Base-by-base conservation (phyloP, 2,113 vertebrate species). In the Symphodus melops region DNA sequence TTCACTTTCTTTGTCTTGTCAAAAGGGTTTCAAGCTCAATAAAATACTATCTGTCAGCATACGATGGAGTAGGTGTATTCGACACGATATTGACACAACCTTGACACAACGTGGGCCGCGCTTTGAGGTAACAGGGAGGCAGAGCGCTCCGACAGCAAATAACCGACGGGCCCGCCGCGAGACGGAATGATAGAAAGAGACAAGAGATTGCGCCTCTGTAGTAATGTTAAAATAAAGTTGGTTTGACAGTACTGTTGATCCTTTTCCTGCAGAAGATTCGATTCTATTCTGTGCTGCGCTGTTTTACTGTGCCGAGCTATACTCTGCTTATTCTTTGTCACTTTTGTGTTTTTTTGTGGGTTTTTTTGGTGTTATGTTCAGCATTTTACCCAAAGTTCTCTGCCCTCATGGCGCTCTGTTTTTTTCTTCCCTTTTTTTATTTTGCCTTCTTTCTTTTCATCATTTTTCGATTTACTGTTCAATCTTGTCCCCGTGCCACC, bases 191-290 rank as follows among this genome's bases (percentile, higher is more conserved):
- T 60, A 28, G 63, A 68, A 49, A 60, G 51, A 81, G 79, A 83
- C 84, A 54, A 57, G 66, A 74, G 77, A 82, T 79, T 65, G 69
- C 74, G 75, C 57, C 81, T 82, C 73, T 75, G 73, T 62, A 51
- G 80, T 81, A 78, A 89, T 85, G 82, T 81, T 77, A 41, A 88
- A 88, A 81, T 80, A 80, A 86, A 86, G 77, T 85, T 73, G 63
- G 9, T 73, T 64, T 89, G 87, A 87, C 87, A 85, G 79, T 42
- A 9, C 58, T 16, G 79, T 81, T 81, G 76, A 81, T 86, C 79
- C 36, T 83, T 76, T 33, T 33, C 49, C 61, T 46, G 80, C 46
- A 49, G 10, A 23, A 68, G 58, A 72, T 62, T 64, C 28, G 4
- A 8, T 54, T 73, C 67, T 54, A 8, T 42, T 59, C 57, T 10